phyloP scores from a whole-genome alignment of 2,797 vertebrate species.

The Babyrousa celebensis region DNA sequence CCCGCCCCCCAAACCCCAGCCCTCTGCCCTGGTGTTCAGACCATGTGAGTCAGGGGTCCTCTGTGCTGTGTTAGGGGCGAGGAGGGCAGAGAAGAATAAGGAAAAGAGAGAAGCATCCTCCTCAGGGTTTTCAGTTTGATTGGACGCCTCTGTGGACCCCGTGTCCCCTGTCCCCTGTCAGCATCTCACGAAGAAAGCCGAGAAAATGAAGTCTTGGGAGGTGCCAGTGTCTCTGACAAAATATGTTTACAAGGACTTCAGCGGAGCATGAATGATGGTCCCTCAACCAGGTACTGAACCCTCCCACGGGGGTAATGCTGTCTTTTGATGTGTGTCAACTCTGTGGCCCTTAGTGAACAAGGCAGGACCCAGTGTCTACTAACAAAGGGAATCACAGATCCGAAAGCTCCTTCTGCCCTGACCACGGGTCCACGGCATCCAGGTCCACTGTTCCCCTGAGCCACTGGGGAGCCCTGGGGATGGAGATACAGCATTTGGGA shows the following conservation, averaged over 20 bases:
- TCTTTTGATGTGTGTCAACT: not conserved
- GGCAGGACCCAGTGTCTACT: not conserved
- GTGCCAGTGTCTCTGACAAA: not conserved
- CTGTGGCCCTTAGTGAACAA: not conserved
- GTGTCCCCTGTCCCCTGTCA: not conserved
- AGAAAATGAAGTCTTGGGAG: not conserved
- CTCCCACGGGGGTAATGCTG: not conserved
- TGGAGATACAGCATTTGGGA: not conserved
- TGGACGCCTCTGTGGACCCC: not conserved
- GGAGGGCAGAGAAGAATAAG: not conserved
- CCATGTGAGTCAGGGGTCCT: not conserved
- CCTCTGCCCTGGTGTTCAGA: not conserved
- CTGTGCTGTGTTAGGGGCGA: not conserved
- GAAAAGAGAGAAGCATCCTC: not conserved
- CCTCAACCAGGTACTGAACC: not conserved
- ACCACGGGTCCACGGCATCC: not conserved
- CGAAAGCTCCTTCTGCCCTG: not conserved
- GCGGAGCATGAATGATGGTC: not conserved
- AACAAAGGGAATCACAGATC: not conserved
- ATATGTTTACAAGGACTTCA: not conserved
- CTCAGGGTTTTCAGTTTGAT: not conserved
- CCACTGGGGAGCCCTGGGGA: not conserved
- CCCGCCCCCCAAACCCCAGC: not conserved
- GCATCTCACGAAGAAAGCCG: not conserved
- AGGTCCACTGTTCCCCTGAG: not conserved